Percentiles rank a stretch among this genome's conserved stretches.
Conservation (phyloP, 2,888 invertebrate genomes). For the Drosophila neotestacea region DNA sequence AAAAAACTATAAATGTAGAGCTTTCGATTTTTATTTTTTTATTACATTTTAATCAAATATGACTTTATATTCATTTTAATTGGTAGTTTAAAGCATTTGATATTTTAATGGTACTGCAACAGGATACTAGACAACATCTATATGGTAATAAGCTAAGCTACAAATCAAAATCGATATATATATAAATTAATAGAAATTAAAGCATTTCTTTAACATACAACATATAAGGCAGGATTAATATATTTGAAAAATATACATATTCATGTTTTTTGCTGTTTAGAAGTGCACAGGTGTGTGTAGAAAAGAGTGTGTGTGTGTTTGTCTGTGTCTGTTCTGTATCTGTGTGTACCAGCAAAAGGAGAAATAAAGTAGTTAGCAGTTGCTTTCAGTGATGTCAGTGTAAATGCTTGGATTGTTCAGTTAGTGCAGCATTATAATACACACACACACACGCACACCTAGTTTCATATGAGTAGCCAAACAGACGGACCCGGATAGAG, state of each 20-base stretch:
- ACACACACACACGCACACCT: slow-evolving; percentile 19
- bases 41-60: background rate
- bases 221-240: slow-evolving; percentile 29
- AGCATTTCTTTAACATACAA: slow-evolving; percentile 14
- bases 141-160: slow-evolving; percentile 28
- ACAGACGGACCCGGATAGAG: slow-evolving; percentile 29
- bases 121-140: background rate
- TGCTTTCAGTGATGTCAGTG: slow-evolving; percentile 4
- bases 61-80: background rate
- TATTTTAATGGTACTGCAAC: slow-evolving; percentile 11
- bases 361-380: slow-evolving; percentile 12
- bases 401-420: slow-evolving; percentile 25
- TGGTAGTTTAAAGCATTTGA: background rate
- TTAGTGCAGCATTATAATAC: slow-evolving; percentile 26
- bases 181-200: slow-evolving; percentile 10
- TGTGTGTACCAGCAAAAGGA: slow-evolving; percentile 19
- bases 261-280: background rate
- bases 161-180: slow-evolving; percentile 20
- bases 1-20: no score
- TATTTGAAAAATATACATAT: background rate
- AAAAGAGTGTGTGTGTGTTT: slow-evolving; percentile 3
- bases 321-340: slow-evolving; percentile 5
- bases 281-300: background rate
- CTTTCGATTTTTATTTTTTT: no score
- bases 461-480: background rate